Conservation (phyloP, 2,797 vertebrate genomes). For the Orestias chungarensis region DNA sequence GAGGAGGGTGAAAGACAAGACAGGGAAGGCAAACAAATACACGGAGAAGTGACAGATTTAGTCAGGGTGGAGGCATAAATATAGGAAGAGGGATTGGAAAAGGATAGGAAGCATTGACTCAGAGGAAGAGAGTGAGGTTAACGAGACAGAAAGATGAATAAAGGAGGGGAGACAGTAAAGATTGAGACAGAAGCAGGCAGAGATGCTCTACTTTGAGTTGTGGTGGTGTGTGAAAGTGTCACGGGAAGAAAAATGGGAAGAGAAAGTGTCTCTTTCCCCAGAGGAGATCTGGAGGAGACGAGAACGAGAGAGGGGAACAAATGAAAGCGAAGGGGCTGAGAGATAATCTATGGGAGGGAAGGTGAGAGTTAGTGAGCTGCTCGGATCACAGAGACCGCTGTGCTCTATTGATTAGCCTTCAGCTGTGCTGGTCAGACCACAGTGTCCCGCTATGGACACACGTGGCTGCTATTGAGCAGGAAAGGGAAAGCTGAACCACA, state of each 20-base stretch:
- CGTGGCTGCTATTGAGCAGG: constrained; percentile 43
- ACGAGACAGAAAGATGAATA: constrained; percentile 47
- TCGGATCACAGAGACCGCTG: constrained; percentile 63
- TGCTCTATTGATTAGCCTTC: constrained; percentile 61
- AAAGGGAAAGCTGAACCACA: constrained; percentile 26
- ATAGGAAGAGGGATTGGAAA: constrained; percentile 38
- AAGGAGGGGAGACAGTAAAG: constrained; percentile 47
- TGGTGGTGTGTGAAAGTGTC: constrained; percentile 39
- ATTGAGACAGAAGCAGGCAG: constrained; percentile 40
- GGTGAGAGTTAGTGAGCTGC: constrained; percentile 60
- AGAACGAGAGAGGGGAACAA: constrained; percentile 34
- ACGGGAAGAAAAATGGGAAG: constrained; percentile 39
- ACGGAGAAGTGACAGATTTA: constrained; percentile 27
- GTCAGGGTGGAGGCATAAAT: constrained; percentile 13
- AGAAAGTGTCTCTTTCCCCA: constrained; percentile 25
- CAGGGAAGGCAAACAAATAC: constrained; percentile 5
- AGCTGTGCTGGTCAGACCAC: constrained; percentile 54
- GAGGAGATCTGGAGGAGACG: constrained; percentile 28
- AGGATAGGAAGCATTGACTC: constrained; percentile 45
- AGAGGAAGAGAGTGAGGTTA: constrained; percentile 39
- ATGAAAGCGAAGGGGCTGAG: constrained; percentile 49
- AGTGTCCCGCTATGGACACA: constrained; percentile 44
- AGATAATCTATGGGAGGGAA: constrained; percentile 66
- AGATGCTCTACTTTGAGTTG: constrained; percentile 67
- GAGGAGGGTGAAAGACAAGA: constrained; percentile 40